phyloP scores from a whole-genome alignment of 53 echinoderm and acorn worm species.

The Crossaster papposus region DNA sequence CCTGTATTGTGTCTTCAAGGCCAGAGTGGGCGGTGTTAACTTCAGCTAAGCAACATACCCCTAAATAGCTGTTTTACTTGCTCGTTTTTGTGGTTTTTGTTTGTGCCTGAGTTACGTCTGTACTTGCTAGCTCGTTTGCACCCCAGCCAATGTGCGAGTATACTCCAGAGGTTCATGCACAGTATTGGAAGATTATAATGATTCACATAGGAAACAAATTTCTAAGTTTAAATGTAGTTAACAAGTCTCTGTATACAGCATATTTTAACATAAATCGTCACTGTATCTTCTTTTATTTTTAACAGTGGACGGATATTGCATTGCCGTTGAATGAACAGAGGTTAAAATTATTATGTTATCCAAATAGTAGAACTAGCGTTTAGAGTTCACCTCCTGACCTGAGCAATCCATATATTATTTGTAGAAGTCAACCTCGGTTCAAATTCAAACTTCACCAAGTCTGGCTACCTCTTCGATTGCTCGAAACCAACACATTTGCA shows the following conservation, averaged over 20 bases:
- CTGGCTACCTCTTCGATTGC: conserved; percentile 2
- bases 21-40: too few species aligned
- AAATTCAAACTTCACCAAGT: conserved; percentile 2
- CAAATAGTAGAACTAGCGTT: neutral
- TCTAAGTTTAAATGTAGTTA: neutral
- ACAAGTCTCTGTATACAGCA: neutral
- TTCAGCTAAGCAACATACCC: too few species aligned
- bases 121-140: too few species aligned
- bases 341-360: neutral
- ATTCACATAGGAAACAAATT: neutral
- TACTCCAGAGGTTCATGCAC: too few species aligned
- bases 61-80: too few species aligned
- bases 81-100: too few species aligned
- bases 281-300: neutral
- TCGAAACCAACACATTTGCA: neutral
- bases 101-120: too few species aligned
- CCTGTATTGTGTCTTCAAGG: neutral
- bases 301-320: neutral
- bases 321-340: neutral
- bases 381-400: neutral
- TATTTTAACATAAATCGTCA: neutral
- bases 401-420: too few species aligned
- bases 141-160: too few species aligned
- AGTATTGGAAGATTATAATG: too few species aligned
- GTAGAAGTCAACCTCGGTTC: conserved; percentile 30